phyloP scores from a whole-genome alignment of 2,888 invertebrate species.

The Sipha maydis region DNA sequence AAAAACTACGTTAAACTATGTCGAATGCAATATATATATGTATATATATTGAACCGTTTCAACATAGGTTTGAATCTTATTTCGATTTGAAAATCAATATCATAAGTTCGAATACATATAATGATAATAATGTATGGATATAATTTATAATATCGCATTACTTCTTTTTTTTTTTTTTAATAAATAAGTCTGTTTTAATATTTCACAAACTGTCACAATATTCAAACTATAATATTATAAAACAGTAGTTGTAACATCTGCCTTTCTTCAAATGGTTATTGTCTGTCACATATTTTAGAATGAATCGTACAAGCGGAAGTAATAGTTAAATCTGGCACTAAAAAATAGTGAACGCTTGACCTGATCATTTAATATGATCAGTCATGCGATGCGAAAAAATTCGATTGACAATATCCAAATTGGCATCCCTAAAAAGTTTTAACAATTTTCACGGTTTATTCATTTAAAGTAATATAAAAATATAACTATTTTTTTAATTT shows the following conservation, averaged over 20 bases:
- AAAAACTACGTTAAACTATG: no score
- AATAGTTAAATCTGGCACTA: slow-evolving; percentile 18
- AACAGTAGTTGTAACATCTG: slow-evolving; percentile 56
- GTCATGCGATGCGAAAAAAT: not conserved
- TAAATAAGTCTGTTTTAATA: slow-evolving; percentile 33
- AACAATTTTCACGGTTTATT: not conserved
- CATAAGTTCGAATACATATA: not conserved
- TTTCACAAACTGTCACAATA: slow-evolving; percentile 20
- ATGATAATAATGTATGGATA: slow-evolving; percentile 9
- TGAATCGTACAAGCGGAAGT: slow-evolving; percentile 25
- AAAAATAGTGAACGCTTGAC: slow-evolving; percentile 39
- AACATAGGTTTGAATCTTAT: not conserved
- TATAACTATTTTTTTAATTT: no score
- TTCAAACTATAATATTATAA: slow-evolving; percentile 40
- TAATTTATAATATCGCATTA: not conserved
- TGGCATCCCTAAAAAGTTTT: not conserved
- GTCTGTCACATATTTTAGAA: slow-evolving; percentile 33
- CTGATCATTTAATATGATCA: slow-evolving; percentile 27
- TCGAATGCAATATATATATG: no score
- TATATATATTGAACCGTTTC: no score
- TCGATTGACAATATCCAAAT: slow-evolving; percentile 18
- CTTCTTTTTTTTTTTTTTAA: not conserved
- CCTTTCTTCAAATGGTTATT: slow-evolving; percentile 36
- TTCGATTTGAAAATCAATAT: not conserved
- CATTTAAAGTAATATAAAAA: not conserved